These are phyloP conservation scores for Oryzias celebensis DNA, from an alignment of 2,113 vertebrate species.

Conservation along the genomic window DNA sequence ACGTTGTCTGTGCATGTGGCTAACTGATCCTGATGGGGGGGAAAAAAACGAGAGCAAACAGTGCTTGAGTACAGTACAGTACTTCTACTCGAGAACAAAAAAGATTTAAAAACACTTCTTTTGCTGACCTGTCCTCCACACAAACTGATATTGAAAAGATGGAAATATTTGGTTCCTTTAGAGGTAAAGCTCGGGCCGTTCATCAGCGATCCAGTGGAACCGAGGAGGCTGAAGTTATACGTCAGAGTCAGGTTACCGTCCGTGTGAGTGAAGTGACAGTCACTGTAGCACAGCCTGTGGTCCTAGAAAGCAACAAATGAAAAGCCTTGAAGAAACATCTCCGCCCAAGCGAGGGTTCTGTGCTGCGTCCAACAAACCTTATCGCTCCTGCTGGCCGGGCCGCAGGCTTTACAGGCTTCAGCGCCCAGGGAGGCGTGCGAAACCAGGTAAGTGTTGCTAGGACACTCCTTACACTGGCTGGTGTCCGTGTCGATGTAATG, in stretches of 20 bases:
- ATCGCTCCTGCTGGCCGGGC: conserved; percentile 87
- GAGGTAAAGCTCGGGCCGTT: conserved; percentile 96
- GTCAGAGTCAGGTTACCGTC: conserved; percentile 84
- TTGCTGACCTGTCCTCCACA: conserved; percentile 88
- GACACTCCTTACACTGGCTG: conserved; percentile 90
- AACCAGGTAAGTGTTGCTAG: conserved; percentile 84
- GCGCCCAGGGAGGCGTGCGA: conserved; percentile 83
- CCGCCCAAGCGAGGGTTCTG: background rate
- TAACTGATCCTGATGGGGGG: conserved; percentile 78
- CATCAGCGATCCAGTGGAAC: conserved; percentile 83
- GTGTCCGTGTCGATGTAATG: conserved; percentile 88
- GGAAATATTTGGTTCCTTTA: conserved; percentile 95
- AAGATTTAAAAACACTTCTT: background rate
- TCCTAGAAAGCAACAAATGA: conserved; percentile 75
- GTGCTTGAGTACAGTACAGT: background rate
- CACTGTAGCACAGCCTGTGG: conserved; percentile 89
- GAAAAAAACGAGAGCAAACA: background rate
- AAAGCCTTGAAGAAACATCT: no score
- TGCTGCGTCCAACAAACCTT: conserved; percentile 64
- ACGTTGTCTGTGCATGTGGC: conserved; percentile 92
- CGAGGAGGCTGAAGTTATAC: conserved; percentile 87
- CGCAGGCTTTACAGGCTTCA: conserved; percentile 88
- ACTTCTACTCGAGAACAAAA: background rate
- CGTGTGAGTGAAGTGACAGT: conserved; percentile 84
- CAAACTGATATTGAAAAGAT: conserved; percentile 94